A percentile compares a stretch with the other conserved stretches of the same genome.
Evolutionary conservation across 1,140 invertebrate genomes (phyloP).

Genomic region (Plutomurus gul): DNA sequence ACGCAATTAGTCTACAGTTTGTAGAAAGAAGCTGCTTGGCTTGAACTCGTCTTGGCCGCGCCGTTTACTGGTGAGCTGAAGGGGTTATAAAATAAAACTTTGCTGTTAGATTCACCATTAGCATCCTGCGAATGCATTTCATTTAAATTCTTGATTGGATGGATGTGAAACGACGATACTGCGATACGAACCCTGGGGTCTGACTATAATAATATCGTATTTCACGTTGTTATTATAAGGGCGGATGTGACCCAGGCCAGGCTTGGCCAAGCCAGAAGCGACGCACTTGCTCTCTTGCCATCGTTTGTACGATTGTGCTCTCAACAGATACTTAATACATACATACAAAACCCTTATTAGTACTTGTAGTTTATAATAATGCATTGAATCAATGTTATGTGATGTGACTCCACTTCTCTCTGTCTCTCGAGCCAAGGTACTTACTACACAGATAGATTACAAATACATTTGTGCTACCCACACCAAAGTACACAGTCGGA

Average conservation of each 20-base stretch:
- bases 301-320: too few species aligned
- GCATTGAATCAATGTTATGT: too few species aligned
- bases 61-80: not conserved
- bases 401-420: too few species aligned
- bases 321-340: too few species aligned
- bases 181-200: not conserved
- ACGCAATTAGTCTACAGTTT: not conserved
- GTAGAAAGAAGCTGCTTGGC: not conserved
- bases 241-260: constrained; percentile 24
- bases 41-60: not conserved
- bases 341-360: too few species aligned
- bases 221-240: constrained; percentile 16
- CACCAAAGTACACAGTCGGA: too few species aligned
- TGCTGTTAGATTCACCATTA: not conserved
- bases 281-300: constrained; percentile 1
- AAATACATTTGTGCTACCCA: too few species aligned
- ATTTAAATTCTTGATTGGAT: constrained; percentile 19
- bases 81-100: constrained; percentile 19
- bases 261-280: too few species aligned
- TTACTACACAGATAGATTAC: too few species aligned
- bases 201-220: constrained; percentile 12
- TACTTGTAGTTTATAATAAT: too few species aligned
- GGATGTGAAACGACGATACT: not conserved
- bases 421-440: too few species aligned
- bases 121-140: too few species aligned